These are phyloP conservation scores for Mus minutoides DNA, from an alignment of 2,797 vertebrate species.

Conservation along the genomic window DNA sequence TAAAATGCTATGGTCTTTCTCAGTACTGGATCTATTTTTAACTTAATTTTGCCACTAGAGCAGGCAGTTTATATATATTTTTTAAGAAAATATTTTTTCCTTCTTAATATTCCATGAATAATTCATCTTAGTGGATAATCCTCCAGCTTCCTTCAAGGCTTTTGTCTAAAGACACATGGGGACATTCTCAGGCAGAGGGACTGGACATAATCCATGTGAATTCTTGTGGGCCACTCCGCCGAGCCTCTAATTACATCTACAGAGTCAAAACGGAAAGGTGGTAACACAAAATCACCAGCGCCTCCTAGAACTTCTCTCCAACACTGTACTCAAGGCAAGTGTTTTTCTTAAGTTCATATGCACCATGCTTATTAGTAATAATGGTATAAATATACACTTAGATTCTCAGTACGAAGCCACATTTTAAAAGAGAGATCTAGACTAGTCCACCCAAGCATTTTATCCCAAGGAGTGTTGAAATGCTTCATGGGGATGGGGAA, in stretches of 20 bases:
- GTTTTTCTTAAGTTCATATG: background rate
- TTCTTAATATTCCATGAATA: constrained; percentile 81
- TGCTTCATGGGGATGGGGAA: background rate
- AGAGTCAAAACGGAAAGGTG: background rate
- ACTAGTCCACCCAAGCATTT: background rate
- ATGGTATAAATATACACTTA: background rate
- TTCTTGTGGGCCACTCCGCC: background rate
- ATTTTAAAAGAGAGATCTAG: background rate
- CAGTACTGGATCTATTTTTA: constrained; percentile 79
- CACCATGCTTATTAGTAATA: background rate
- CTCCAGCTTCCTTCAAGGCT: constrained; percentile 51
- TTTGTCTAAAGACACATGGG: constrained; percentile 66
- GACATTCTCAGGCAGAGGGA: background rate
- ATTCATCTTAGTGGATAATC: constrained; percentile 75
- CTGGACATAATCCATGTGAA: background rate
- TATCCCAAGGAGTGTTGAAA: background rate
- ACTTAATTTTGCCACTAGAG: constrained; percentile 67
- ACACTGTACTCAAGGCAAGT: background rate
- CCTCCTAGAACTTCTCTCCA: background rate
- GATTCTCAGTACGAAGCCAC: background rate
- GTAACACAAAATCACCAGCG: background rate
- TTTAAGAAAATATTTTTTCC: constrained; percentile 45
- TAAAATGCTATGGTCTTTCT: constrained; percentile 78
- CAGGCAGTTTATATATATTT: constrained; percentile 57
- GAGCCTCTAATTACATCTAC: constrained; percentile 22